A percentile compares a stretch with the other conserved stretches of the same genome.
Conservation (phyloP, 1,140 invertebrate genomes). For the Apocrypta bakeri region DNA sequence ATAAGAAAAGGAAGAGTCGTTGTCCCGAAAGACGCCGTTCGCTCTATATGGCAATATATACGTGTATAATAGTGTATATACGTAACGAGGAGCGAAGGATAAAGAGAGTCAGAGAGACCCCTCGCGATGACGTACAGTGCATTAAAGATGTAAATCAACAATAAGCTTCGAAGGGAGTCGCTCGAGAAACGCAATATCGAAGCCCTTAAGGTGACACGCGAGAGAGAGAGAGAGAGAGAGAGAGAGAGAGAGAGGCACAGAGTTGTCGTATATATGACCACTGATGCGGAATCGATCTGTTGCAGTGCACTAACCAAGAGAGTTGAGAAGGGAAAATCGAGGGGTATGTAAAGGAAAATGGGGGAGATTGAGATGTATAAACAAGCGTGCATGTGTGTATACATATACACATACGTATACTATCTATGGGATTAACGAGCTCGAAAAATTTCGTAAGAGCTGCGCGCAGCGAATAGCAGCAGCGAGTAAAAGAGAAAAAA, state of each 20-base stretch:
- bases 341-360: background rate
- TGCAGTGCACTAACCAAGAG: background rate
- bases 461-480: background rate
- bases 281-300: slow-evolving; percentile 13
- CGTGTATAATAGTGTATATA: background rate
- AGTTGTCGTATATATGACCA: background rate
- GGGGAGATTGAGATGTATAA: background rate
- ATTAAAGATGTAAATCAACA: slow-evolving; percentile 41
- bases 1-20: background rate
- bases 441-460: background rate
- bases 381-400: no score
- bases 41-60: background rate
- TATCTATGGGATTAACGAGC: no score
- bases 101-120: background rate
- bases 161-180: background rate
- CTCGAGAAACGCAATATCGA: slow-evolving; percentile 36
- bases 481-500: background rate
- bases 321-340: slow-evolving; percentile 1
- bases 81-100: background rate
- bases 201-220: slow-evolving; percentile 2
- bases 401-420: no score
- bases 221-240: background rate
- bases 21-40: background rate
- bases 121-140: background rate
- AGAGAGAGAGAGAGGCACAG: no score